Percentiles rank a stretch among this genome's conserved stretches.
Evolutionary conservation across 2,888 invertebrate genomes (phyloP).

Genomic region (Girardia tigrina): DNA sequence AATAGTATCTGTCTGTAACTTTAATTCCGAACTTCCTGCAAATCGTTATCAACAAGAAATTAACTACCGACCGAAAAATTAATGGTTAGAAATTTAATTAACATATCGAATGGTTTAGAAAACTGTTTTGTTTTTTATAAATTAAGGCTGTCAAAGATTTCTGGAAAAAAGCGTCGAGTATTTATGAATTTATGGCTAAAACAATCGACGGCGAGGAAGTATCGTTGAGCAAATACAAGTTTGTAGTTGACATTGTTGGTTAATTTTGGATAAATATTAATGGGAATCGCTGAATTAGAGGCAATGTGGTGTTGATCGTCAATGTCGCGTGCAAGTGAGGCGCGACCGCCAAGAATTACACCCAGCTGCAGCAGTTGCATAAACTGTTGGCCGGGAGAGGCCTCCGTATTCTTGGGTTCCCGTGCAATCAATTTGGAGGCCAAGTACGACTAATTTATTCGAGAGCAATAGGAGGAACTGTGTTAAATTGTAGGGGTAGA

Average conservation of each 20-base stretch:
- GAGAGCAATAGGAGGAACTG: too few species aligned
- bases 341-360: conserved; percentile 64
- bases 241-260: conserved; percentile 37
- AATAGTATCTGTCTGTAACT: too few species aligned
- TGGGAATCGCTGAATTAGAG: conserved; percentile 51
- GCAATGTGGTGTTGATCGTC: conserved; percentile 65
- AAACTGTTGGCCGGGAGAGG: conserved; percentile 60
- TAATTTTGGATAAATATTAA: too few species aligned
- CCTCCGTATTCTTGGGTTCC: conserved; percentile 63
- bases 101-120: too few species aligned
- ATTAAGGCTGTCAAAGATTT: background rate
- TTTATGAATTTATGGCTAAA: conserved; percentile 67
- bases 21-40: too few species aligned
- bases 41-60: too few species aligned
- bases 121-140: background rate
- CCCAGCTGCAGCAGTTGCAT: conserved; percentile 62
- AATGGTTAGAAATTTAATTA: too few species aligned
- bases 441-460: too few species aligned
- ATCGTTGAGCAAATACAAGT: conserved; percentile 63
- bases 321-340: conserved; percentile 76
- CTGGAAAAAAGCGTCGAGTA: conserved; percentile 58
- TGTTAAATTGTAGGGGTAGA: too few species aligned
- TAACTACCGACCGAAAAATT: too few species aligned
- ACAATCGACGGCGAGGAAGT: conserved; percentile 71
- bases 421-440: conserved; percentile 35